These are phyloP conservation scores for Papilio demoleus DNA, from an alignment of 2,888 invertebrate species.

Conservation along the genomic window DNA sequence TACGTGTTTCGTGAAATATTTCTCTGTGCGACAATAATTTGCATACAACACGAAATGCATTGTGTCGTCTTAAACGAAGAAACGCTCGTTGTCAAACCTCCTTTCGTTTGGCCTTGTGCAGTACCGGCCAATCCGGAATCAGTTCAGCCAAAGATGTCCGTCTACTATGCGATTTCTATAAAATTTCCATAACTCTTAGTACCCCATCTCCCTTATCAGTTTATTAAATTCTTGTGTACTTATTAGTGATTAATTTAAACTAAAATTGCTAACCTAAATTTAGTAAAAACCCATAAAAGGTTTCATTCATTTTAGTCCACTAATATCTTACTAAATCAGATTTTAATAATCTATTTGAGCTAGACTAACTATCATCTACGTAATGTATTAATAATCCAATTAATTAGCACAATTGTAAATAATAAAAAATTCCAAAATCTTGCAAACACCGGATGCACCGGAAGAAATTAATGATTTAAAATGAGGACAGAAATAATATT, in stretches of 20 bases:
- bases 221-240: slow-evolving; percentile 34
- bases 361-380: slow-evolving; percentile 17
- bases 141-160: slow-evolving; percentile 96
- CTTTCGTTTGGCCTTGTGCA: slow-evolving; percentile 91
- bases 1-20: slow-evolving; percentile 57
- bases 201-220: slow-evolving; percentile 40
- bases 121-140: slow-evolving; percentile 98
- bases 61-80: slow-evolving; percentile 70
- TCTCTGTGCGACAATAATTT: slow-evolving; percentile 68
- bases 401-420: slow-evolving; percentile 42
- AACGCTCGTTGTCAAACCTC: slow-evolving; percentile 88
- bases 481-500: slow-evolving; percentile 62
- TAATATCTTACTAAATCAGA: slow-evolving; percentile 8
- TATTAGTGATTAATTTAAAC: slow-evolving; percentile 16
- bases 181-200: slow-evolving; percentile 75
- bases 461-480: slow-evolving; percentile 74
- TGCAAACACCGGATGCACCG: slow-evolving; percentile 79
- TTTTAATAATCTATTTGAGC: slow-evolving; percentile 12
- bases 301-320: slow-evolving; percentile 8
- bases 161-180: slow-evolving; percentile 85
- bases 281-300: slow-evolving; percentile 11
- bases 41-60: slow-evolving; percentile 76
- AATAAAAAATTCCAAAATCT: slow-evolving; percentile 72
- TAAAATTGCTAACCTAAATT: slow-evolving; percentile 12
- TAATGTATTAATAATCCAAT: slow-evolving; percentile 40